These are phyloP conservation scores for Neolamprologus multifasciatus DNA, from an alignment of 2,797 vertebrate genomes.

Conservation along the genomic window DNA sequence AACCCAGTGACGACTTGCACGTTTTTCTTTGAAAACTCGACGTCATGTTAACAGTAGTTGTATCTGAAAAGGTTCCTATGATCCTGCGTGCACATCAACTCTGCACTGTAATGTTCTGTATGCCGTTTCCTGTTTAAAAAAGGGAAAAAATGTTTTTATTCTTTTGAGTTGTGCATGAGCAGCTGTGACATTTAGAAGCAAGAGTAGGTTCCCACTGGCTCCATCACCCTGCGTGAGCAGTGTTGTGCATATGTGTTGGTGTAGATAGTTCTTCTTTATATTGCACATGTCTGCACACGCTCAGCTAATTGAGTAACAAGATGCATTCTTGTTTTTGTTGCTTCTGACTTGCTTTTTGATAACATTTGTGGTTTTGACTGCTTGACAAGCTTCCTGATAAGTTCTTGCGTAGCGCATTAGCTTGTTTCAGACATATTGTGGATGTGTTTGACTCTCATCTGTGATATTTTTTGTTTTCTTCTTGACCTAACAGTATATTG, in stretches of 20 bases:
- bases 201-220: background rate
- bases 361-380: background rate
- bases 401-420: constrained; percentile 15
- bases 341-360: constrained; percentile 7
- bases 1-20: constrained; percentile 27
- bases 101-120: background rate
- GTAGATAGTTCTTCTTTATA: background rate
- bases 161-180: background rate
- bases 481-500: constrained; percentile 28
- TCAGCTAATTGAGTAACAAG: background rate
- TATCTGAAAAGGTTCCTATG: background rate
- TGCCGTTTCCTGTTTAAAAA: background rate
- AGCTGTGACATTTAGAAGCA: background rate
- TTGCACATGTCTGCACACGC: background rate
- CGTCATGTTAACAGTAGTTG: constrained; percentile 5
- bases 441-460: background rate
- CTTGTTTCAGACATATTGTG: background rate
- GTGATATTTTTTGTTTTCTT: background rate
- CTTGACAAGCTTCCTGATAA: background rate
- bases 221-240: background rate
- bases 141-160: background rate
- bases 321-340: constrained; percentile 12
- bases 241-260: background rate
- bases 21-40: background rate
- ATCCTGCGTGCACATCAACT: background rate